Conservation (phyloP, 2,113 vertebrate species). For the Catagonus wagneri region DNA sequence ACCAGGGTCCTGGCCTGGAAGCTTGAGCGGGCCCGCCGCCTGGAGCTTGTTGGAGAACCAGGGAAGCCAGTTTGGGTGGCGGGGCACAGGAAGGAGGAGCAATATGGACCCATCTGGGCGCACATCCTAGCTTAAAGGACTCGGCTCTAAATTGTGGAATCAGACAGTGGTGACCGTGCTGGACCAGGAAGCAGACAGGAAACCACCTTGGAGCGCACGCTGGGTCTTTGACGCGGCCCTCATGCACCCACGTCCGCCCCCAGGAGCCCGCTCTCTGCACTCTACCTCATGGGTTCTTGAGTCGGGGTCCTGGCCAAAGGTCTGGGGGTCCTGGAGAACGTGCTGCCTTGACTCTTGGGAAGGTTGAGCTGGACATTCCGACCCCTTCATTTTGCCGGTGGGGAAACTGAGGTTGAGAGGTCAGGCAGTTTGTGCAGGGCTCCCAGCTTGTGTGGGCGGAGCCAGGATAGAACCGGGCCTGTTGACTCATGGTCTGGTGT, state of each 20-base stretch:
- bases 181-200: neutral
- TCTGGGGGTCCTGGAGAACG: neutral
- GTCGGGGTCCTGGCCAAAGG: neutral
- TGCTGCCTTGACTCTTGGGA: neutral
- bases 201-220: neutral
- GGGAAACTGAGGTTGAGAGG: neutral
- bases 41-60: neutral
- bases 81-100: neutral
- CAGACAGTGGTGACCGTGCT: neutral
- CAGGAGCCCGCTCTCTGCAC: neutral
- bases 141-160: neutral
- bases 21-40: too few species aligned
- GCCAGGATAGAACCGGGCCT: neutral
- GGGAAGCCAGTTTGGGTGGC: neutral
- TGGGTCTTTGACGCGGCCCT: neutral
- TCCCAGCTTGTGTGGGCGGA: neutral
- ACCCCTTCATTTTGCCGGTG: neutral
- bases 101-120: fast-evolving
- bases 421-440: fast-evolving
- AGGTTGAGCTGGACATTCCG: neutral
- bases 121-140: neutral
- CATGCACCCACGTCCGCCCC: fast-evolving
- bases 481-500: neutral
- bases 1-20: neutral
- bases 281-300: neutral